phyloP scores from a whole-genome alignment of 2,888 invertebrate species.

The Celastrina argiolus region DNA sequence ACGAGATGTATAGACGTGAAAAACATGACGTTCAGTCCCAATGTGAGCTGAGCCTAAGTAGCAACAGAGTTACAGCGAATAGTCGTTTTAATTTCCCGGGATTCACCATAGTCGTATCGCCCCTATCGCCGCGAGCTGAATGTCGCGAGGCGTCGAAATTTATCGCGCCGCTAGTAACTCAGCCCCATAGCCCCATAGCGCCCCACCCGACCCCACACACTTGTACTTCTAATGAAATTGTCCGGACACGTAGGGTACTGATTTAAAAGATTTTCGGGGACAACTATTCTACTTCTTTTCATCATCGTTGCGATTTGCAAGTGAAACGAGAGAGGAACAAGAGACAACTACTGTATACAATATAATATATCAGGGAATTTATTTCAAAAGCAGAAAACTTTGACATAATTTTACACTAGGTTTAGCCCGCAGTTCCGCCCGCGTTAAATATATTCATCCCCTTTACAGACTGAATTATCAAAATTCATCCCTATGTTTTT shows the following conservation, averaged over 20 bases:
- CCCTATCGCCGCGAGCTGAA: slow-evolving; percentile 65
- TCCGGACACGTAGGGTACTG: slow-evolving; percentile 54
- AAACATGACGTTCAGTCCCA: too few relatives aligned
- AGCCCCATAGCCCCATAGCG: slow-evolving; percentile 54
- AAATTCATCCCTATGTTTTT: too few relatives aligned
- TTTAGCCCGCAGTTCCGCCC: too few relatives aligned
- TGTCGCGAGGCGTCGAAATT: slow-evolving; percentile 72
- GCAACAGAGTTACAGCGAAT: neutral
- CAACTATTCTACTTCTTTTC: neutral
- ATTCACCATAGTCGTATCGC: slow-evolving; percentile 44
- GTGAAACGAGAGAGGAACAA: neutral
- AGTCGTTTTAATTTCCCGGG: slow-evolving; percentile 63
- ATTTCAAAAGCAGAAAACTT: too few relatives aligned
- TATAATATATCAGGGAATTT: too few relatives aligned
- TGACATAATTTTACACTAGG: too few relatives aligned
- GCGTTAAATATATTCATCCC: too few relatives aligned
- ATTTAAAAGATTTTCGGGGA: neutral
- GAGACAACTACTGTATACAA: too few relatives aligned
- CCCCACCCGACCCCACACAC: slow-evolving; percentile 64
- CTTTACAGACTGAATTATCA: too few relatives aligned
- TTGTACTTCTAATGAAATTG: slow-evolving; percentile 76
- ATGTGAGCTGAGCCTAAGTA: too few relatives aligned
- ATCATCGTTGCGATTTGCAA: neutral
- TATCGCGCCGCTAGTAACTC: slow-evolving; percentile 74
- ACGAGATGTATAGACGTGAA: too few relatives aligned